Conservation (phyloP, 2,113 vertebrate genomes). For the Lycaon pictus region DNA sequence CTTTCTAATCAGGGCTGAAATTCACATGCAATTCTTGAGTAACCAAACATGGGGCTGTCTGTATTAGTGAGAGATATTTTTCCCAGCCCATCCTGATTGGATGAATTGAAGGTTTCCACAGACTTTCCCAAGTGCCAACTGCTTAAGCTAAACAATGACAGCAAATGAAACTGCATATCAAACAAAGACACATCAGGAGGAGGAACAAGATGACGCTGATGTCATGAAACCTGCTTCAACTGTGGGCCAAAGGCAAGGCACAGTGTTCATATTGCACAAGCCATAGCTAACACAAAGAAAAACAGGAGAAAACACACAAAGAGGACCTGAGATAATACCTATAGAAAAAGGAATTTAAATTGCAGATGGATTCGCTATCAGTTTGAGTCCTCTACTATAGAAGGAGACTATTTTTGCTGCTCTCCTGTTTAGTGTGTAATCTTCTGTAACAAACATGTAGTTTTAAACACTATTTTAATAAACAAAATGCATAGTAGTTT, state of each 20-base stretch:
- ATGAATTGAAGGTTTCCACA: conserved; percentile 57
- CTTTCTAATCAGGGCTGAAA: conserved; percentile 64
- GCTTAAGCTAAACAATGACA: conserved; percentile 68
- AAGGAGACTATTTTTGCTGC: neutral
- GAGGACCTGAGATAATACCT: conserved; percentile 8
- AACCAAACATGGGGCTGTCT: conserved; percentile 50
- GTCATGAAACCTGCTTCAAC: neutral
- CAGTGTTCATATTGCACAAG: conserved; percentile 32
- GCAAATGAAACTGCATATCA: conserved; percentile 56
- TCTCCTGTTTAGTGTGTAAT: conserved; percentile 42
- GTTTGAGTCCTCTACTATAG: conserved; percentile 30
- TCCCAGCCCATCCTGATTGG: conserved; percentile 31
- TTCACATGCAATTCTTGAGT: conserved; percentile 46
- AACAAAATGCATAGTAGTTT: conserved; percentile 50
- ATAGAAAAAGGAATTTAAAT: conserved; percentile 58
- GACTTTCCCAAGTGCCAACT: conserved; percentile 64
- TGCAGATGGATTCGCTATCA: conserved; percentile 21
- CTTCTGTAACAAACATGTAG: conserved; percentile 62
- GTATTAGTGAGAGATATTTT: conserved; percentile 14
- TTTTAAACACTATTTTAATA: conserved; percentile 79
- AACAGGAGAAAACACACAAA: conserved; percentile 53
- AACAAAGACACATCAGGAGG: conserved; percentile 57
- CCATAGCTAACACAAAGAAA: conserved; percentile 53
- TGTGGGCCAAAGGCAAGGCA: neutral
- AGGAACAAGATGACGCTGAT: conserved; percentile 15